Conservation (phyloP, 2,797 vertebrate genomes). For the Craterocephalus amniculus region DNA sequence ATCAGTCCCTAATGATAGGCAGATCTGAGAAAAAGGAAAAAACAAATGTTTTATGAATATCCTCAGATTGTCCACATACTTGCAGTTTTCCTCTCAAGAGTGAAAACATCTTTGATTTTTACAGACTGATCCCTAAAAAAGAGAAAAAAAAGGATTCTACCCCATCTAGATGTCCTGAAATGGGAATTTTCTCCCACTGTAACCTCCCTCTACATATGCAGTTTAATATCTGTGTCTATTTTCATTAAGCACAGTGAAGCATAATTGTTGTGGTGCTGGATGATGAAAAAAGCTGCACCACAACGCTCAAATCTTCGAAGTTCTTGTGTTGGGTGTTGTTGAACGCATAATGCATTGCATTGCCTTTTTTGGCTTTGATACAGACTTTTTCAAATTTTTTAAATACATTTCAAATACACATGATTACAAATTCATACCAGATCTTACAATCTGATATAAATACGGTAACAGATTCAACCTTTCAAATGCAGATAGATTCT, state of each 20-base stretch:
- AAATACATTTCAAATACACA: constrained; percentile 7
- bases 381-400: not conserved
- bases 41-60: constrained; percentile 32
- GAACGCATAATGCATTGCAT: constrained; percentile 23
- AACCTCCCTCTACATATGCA: no score
- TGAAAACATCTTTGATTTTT: constrained; percentile 36
- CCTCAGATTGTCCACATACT: constrained; percentile 13
- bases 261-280: constrained; percentile 48
- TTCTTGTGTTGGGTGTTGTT: constrained; percentile 32
- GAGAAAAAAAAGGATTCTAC: constrained; percentile 43
- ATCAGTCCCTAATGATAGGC: constrained; percentile 52
- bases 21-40: constrained; percentile 33
- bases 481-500: not conserved
- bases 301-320: constrained; percentile 9
- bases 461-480: not conserved
- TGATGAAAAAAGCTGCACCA: constrained; percentile 27
- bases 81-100: constrained; percentile 21
- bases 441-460: not conserved
- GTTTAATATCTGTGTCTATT: constrained; percentile 48
- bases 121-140: constrained; percentile 40
- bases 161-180: constrained; percentile 29
- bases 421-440: constrained; percentile 5
- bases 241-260: constrained; percentile 23
- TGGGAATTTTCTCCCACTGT: constrained; percentile 36
- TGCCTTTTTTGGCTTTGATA: constrained; percentile 20